Conservation (phyloP, 2,888 invertebrate species). For the Amiota communis region DNA sequence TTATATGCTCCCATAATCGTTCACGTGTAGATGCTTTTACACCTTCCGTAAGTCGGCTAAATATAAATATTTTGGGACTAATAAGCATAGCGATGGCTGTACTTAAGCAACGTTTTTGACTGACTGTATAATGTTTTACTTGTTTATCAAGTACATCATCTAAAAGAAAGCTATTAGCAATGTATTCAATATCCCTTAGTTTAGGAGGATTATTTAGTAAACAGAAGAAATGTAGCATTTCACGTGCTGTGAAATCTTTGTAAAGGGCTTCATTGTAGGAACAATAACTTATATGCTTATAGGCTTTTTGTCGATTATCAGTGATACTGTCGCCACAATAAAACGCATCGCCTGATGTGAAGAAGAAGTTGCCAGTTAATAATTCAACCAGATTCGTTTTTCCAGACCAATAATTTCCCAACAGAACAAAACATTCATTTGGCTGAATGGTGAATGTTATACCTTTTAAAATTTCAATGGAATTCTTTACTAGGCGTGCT, state of each 20-base stretch:
- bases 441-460: not conserved
- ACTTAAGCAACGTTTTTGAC: slow-evolving; percentile 12
- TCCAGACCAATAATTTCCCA: not conserved
- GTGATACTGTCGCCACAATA: not conserved
- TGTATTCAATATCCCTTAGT: not conserved
- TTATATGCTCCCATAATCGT: not conserved
- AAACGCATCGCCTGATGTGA: slow-evolving; percentile 3
- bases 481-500: not conserved
- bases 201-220: not conserved
- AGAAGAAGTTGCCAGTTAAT: not conserved
- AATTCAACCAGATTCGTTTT: not conserved
- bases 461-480: not conserved
- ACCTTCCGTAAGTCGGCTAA: not conserved
- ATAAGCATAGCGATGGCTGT: not conserved
- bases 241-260: not conserved
- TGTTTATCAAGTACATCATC: not conserved
- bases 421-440: not conserved
- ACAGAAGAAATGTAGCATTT: slow-evolving; percentile 8
- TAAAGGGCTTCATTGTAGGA: not conserved
- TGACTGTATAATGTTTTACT: not conserved
- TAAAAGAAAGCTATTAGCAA: not conserved
- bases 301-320: not conserved
- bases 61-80: not conserved
- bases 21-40: not conserved
- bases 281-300: not conserved